Conservation (phyloP, 2,113 vertebrate genomes). For the Phocoena sinus region DNA sequence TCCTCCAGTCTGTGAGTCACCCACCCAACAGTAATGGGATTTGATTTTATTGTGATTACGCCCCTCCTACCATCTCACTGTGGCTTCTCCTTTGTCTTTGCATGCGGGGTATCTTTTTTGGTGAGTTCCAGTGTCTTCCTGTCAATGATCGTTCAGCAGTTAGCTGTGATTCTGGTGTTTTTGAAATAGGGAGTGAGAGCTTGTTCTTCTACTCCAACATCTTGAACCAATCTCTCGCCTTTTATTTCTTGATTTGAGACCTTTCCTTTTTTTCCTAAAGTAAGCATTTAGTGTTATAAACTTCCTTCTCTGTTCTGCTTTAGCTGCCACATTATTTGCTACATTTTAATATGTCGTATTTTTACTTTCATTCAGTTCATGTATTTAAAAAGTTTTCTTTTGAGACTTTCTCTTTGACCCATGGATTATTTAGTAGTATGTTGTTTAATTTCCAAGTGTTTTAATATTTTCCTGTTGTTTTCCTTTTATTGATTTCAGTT, state of each 20-base stretch:
- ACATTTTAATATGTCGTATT: not conserved
- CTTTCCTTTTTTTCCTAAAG: not conserved
- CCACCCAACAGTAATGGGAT: too few species aligned
- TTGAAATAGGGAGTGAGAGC: too few species aligned
- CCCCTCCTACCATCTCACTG: too few species aligned
- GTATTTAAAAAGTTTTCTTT: not conserved
- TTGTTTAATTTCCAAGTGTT: not conserved
- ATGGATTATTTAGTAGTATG: not conserved
- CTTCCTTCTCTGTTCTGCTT: not conserved
- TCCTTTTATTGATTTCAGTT: not conserved
- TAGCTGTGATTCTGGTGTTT: too few species aligned
- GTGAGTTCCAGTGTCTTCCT: too few species aligned
- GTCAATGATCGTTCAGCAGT: too few species aligned
- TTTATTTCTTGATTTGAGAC: not conserved
- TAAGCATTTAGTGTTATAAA: not conserved
- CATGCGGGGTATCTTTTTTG: too few species aligned
- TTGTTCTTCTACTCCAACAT: too few species aligned
- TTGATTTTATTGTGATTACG: too few species aligned
- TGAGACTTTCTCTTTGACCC: not conserved
- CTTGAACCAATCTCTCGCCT: not conserved
- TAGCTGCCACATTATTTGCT: not conserved
- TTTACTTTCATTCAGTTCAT: not conserved
- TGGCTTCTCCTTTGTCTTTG: too few species aligned
- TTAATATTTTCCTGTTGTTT: not conserved
- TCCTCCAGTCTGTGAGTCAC: too few species aligned